Conservation (phyloP, 2,888 invertebrate genomes). For the Lasioglossum leucozonium region DNA sequence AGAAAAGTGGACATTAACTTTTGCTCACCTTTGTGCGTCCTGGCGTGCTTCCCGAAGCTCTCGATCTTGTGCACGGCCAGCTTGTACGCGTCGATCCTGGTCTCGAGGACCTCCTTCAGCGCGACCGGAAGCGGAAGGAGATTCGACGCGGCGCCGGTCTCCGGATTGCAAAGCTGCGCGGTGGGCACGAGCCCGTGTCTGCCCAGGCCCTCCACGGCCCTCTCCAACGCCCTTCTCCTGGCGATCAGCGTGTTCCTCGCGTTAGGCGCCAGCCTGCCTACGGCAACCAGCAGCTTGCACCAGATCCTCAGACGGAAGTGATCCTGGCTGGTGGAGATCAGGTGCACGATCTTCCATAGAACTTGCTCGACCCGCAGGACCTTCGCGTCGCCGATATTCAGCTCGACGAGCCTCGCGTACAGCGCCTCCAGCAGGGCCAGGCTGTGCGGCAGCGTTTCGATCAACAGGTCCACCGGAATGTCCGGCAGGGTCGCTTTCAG, state of each 20-base stretch:
- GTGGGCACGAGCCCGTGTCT: conserved; percentile 92
- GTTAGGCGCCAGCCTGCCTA: conserved; percentile 85
- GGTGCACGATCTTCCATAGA: conserved; percentile 93
- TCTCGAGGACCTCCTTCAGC: conserved; percentile 92
- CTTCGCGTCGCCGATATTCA: conserved; percentile 80
- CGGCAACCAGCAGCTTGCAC: conserved; percentile 77
- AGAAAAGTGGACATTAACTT: too few species aligned
- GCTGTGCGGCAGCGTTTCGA: conserved; percentile 96
- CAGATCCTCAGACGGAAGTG: conserved; percentile 75
- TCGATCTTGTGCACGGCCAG: conserved; percentile 94
- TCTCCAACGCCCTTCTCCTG: conserved; percentile 90
- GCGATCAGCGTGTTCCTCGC: conserved; percentile 89
- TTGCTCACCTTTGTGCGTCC: conserved; percentile 80
- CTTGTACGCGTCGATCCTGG: conserved; percentile 94
- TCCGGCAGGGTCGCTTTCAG: conserved; percentile 91
- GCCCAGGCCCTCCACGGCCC: conserved; percentile 94
- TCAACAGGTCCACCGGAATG: conserved; percentile 93
- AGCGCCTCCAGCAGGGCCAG: conserved; percentile 94
- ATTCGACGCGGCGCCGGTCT: conserved; percentile 70
- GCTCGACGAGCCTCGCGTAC: conserved; percentile 84
- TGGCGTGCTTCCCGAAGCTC: conserved; percentile 81
- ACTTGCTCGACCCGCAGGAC: conserved; percentile 89
- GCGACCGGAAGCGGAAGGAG: conserved; percentile 93
- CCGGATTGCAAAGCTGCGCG: conserved; percentile 47
- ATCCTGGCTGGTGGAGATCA: conserved; percentile 86